Evolutionary conservation across 2,888 invertebrate species (phyloP), one percentile per base, ranked within the genome.

Genomic region (Amblyjoppa proteus): DNA sequence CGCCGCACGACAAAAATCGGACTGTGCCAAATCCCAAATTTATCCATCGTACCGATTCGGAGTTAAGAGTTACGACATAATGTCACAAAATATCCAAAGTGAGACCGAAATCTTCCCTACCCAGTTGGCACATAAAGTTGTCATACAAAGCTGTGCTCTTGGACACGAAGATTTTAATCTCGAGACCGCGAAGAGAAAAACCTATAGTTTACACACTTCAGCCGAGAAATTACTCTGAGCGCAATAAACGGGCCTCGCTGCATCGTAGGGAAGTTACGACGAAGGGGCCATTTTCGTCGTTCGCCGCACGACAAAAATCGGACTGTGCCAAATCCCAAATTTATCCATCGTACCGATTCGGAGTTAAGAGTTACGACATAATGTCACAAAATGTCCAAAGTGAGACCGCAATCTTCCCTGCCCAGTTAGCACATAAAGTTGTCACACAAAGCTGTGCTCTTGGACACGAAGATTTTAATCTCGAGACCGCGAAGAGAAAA

Each of bases 211-310:
- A 61, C 61, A 61, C 61, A 28, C 61, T 16, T 61, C 11, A 61
- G 31, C 31, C 74, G 38, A 20, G 68, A 61, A 71, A 80, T 66
- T 49, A 71, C 76, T 84, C 76, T 70, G 20, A 49, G 56, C 38
- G 68, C 76, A 68, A 84, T 68, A 28, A 58, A 66, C 70, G 38
- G 45, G 51, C 41, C 41, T 41, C 9, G 9, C 9, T 11, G 2
- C 41, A 2, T 9, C 11, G 41, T 9, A 16, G 28, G 28, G 41
- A 49, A 73, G 28, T 16, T 25, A 74, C 51, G 51, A 68, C 45
- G 49, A 51, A 78, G 77, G 64, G 13, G 31, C 74, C 20, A 75
- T 74, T 73, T 68, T 73, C 69, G n/a, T n/a, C n/a, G n/a, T n/a
- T n/a, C n/a, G n/a, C n/a, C n/a, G n/a, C n/a, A n/a, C 49, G 7